Conservation (phyloP, 2,797 vertebrate species). For the Chiroxiphia lanceolata region DNA sequence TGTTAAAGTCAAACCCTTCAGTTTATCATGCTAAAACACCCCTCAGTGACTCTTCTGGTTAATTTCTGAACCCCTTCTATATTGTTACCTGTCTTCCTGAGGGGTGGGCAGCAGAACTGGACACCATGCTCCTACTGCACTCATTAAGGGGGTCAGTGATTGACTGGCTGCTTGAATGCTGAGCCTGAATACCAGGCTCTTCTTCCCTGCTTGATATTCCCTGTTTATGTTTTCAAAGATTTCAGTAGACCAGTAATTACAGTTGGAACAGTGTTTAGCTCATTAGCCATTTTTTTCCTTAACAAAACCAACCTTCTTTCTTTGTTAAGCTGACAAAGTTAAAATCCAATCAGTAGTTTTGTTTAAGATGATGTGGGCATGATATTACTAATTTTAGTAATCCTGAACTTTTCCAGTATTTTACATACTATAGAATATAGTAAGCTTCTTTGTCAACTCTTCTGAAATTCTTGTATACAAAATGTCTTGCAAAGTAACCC, state of each 20-base stretch:
- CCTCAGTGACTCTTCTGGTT: neutral
- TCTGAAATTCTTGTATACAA: neutral
- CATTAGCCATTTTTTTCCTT: neutral
- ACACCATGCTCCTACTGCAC: fast-evolving
- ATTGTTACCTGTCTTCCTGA: neutral
- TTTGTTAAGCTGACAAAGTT: neutral
- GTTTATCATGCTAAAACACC: neutral
- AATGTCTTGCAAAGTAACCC: neutral
- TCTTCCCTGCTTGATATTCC: neutral
- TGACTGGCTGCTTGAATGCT: neutral
- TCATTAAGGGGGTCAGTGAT: neutral
- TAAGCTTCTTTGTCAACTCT: neutral
- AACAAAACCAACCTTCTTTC: neutral
- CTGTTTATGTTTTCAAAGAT: neutral
- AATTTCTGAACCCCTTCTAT: neutral
- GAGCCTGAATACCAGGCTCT: neutral
- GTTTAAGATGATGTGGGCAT: neutral
- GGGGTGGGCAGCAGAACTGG: neutral
- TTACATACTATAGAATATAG: neutral
- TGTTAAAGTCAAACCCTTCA: neutral
- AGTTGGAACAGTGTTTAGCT: neutral
- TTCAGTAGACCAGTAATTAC: neutral
- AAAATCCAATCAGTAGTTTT: neutral
- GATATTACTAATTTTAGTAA: neutral
- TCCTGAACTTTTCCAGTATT: neutral